phyloP scores from a whole-genome alignment of 30 jellyfish, hydroid and myxozoan genomes.

The Hydractinia echinata region DNA sequence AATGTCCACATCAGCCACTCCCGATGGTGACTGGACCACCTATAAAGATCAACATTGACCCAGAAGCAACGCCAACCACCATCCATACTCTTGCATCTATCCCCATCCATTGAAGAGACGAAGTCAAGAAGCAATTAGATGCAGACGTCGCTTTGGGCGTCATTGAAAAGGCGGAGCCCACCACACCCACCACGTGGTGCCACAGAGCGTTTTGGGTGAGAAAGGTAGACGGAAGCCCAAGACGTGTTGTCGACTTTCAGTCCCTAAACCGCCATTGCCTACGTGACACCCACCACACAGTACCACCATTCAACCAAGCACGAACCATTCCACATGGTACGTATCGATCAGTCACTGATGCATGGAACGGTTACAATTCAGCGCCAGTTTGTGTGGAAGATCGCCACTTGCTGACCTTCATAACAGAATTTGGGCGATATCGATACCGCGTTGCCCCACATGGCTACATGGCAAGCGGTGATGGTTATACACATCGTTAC shows the following conservation, averaged over 20 bases:
- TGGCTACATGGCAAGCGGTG: constrained; percentile 44
- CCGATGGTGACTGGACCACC: constrained; percentile 43
- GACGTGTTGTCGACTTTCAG: constrained; percentile 33
- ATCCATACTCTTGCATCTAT: constrained; percentile 39
- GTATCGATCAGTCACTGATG: constrained; percentile 25
- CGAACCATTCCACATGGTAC: constrained; percentile 16
- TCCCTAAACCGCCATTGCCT: constrained; percentile 31
- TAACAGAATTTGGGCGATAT: constrained; percentile 6
- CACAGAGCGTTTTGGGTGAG: constrained; percentile 22
- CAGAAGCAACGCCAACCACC: constrained; percentile 29
- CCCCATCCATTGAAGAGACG: constrained; percentile 36
- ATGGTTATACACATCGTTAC: constrained; percentile 42
- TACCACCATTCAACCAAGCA: constrained; percentile 16
- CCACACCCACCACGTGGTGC: constrained; percentile 47
- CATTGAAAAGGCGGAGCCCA: constrained; percentile 34
- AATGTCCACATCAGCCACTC: constrained; percentile 47
- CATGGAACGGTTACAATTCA: constrained; percentile 7
- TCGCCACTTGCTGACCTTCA: constrained; percentile 19
- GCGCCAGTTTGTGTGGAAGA: constrained; percentile 14
- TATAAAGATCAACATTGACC: constrained; percentile 11
- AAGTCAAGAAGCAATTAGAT: constrained; percentile 22
- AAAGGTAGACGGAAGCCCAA: background rate
- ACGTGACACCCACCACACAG: constrained; percentile 48
- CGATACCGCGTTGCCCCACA: constrained; percentile 29
- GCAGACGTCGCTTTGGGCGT: constrained; percentile 28